Base-by-base conservation (phyloP, 2,797 vertebrate genomes). In the Lagodon rhomboides region DNA sequence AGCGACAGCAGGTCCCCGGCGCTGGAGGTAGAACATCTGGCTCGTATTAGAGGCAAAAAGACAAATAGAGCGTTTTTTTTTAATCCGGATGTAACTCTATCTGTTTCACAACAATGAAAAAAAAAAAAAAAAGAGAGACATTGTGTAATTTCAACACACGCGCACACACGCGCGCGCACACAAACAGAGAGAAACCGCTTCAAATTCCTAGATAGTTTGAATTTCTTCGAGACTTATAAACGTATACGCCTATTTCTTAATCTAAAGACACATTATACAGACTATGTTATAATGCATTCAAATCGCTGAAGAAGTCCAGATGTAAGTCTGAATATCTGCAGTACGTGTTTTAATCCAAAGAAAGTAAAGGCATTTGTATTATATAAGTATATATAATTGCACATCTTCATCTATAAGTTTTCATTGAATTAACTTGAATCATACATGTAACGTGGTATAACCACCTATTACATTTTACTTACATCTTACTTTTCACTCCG, bases 21-120 rank as follows among this genome's bases (percentile, higher is more conserved):
- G 79, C 79, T 64, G 78, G 86, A 77, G 68, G 82, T 49, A 86
- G 91, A 90, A 91, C 92, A 92, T 94, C 92, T 94, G 93, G 84
- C 77, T 93, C 44, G 12, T 41, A 85, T 93, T 92, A 93, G 17
- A 22, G 70, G n/a, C n/a, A 34, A 25, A 60, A 91, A 84, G 73
- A 89, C 78, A 90, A 91, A 91, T 86, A 87, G 65, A 85, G 80
- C 73, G 67, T 27, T 27, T 27, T 27, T 84, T 91, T 92, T 90
- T 89, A 85, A 92, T 91, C 89, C 89, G 84, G 89, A 90, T 90
- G 90, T 89, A 91, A 91, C 83, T 88, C 44, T 74, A 90, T 89
- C 87, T 85, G 80, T 83, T 90, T 88, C 80, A 83, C 80, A 92
- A 85, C 87, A 76, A 83, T 68, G 59, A 80, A 64, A 73, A 55